phyloP scores from a whole-genome alignment of 2,113 vertebrate species.

The Telmatochromis brichardi region DNA sequence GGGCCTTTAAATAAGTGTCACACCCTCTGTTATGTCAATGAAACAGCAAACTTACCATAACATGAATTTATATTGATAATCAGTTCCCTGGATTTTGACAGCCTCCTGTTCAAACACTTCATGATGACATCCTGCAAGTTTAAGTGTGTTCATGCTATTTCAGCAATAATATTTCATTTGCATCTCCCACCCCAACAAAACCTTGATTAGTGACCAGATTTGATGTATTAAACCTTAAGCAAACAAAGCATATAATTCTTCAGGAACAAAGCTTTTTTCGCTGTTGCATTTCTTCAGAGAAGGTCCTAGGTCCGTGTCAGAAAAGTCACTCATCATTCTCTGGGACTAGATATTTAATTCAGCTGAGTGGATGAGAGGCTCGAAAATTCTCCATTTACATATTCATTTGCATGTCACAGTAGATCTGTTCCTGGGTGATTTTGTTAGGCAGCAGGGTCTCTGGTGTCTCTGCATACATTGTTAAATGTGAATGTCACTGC shows the following conservation, averaged over 20 bases:
- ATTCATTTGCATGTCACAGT: constrained; percentile 34
- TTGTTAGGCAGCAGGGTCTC: not conserved
- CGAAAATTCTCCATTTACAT: constrained; percentile 18
- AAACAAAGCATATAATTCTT: not conserved
- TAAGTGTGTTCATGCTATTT: not conserved
- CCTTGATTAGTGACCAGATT: not conserved
- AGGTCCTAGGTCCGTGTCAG: not conserved
- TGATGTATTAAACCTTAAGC: not conserved
- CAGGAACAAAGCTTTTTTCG: not conserved
- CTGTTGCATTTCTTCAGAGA: not conserved
- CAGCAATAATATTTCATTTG: not conserved
- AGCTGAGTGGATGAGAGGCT: not conserved
- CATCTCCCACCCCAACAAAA: not conserved
- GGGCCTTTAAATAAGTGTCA: not conserved
- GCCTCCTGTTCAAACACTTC: not conserved
- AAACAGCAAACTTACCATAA: not conserved
- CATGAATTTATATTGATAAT: not conserved
- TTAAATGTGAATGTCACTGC: constrained; percentile 3
- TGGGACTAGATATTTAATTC: constrained; percentile 17
- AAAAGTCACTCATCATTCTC: not conserved
- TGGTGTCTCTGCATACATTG: not conserved
- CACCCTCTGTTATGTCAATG: not conserved
- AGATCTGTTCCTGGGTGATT: constrained; percentile 29
- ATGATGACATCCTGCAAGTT: not conserved
- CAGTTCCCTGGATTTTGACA: not conserved